Evolutionary conservation across 2,797 vertebrate genomes (phyloP), one percentile per base, ranked within the genome.

Genomic region (Crenichthys baileyi): DNA sequence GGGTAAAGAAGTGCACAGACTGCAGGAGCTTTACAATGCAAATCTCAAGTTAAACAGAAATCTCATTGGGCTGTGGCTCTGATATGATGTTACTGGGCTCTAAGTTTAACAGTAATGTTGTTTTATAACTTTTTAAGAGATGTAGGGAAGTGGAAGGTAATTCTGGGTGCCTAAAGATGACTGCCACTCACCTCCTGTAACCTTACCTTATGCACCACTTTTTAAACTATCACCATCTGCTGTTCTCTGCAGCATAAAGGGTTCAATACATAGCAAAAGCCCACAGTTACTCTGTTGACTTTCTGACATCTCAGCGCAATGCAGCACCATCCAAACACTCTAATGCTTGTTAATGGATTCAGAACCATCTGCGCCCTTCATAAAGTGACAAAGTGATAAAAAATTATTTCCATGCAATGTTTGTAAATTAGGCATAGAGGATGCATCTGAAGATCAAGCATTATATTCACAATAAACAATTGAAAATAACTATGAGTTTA

Each of bases 291-390:
- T 46, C 41, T 24, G 31, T 56, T 51, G 76, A 82, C 87, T 77
- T 70, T 24, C 29, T 83, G 89, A 81, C 77, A 77, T 51, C 39
- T 75, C 65, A 71, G 58, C 9, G 29, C 29, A 72, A 20, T 36
- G 70, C 70, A 53, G 80, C 70, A 74, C 82, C 73, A 81, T 72
- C 67, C 16, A 0, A 50, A 39, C 7, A 82, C 80, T 75, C 29
- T 8, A 1, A 75, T 73, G 24, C 87, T 81, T 93, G 83, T 85
- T 93, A 88, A 92, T 91, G 83, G 75, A 92, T 92, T 90, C 86
- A 81, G 75, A 12, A 36, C 91, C 92, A 92, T 90, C 93, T 94
- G 91, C 81, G 55, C 90, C 88, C 92, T 90, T 79, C 12, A 58
- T 74, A 29, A 61, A 75, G 70, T 83, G 82, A 88, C 89, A 86